Evolutionary conservation across 1,140 invertebrate species (phyloP), one percentile per base, ranked within the genome.

Genomic region (Drosophila watanabei): DNA sequence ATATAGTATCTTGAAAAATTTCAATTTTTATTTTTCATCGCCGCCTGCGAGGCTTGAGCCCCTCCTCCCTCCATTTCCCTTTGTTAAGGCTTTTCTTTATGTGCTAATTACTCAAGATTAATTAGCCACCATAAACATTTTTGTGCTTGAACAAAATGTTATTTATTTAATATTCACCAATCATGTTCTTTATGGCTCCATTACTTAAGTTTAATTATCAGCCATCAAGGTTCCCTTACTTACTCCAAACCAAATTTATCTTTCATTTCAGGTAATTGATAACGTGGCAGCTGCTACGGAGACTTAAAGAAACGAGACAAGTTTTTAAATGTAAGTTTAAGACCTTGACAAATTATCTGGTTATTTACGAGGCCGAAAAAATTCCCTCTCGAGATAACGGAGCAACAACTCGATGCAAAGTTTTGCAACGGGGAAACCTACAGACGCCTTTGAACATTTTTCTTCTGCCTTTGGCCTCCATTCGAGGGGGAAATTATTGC

Each of bases 301-400:
- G 35, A 37, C 37, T 43, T 72, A 30, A 16, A 45, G 9, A 18
- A 66, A 66, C 28, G 20, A 18, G 35, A 51, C 30, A 39, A 72
- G n/a, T 73, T 30, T 61, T 51, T n/a, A 37, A 73, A 61, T 61
- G 70, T 73, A 73, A 73, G 70, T 73, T 61, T 43, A 48, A 61
- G 54, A 61, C 70, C 70, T 52, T 73, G 69, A 69, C 63, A 73
- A 73, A 73, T 73, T 72, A 73, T 73, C 68, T 73, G 68, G 37
- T 52, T 73, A 73, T 73, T 73, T 73, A 73, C 56, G 70, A 61
- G 68, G 46, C 54, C 39, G 35, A 28, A n/a, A 57, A 60, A 73
- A 52, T 73, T 61, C 51, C 45, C 68, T 52, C 24, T 43, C 24
- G 35, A 41, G 70, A 73, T 73, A 73, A 52, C 68, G 37, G 28